A percentile compares a stretch with the other conserved stretches of the same genome.
phyloP scores from a whole-genome alignment of 2,797 vertebrate species.

The Lacerta viridis region DNA sequence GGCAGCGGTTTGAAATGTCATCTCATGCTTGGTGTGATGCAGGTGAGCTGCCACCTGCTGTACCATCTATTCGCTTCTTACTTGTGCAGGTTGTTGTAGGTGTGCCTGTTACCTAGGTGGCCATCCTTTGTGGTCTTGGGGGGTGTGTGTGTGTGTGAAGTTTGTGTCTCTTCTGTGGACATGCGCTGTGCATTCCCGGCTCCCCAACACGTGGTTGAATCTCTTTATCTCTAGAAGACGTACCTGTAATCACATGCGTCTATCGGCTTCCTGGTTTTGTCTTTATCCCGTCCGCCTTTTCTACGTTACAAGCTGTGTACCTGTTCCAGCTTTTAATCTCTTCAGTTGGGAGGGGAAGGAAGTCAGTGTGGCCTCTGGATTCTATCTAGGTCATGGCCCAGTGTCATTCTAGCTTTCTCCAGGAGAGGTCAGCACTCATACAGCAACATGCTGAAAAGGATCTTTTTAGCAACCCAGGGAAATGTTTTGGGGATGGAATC shows the following conservation, averaged over 20 bases:
- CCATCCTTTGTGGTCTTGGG: background rate
- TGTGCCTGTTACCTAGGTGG: background rate
- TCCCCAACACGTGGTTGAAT: background rate
- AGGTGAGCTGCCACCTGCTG: background rate
- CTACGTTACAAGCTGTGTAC: background rate
- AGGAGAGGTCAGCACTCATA: constrained; percentile 15
- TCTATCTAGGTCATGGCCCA: background rate
- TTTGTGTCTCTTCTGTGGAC: too few relatives aligned
- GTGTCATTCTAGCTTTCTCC: background rate
- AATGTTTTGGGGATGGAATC: background rate
- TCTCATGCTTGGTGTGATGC: background rate
- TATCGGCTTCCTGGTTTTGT: background rate
- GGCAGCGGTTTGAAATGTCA: background rate
- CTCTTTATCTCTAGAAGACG: background rate
- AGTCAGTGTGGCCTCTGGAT: too few relatives aligned
- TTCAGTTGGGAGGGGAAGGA: background rate
- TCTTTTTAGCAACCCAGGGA: background rate
- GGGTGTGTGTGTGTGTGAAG: too few relatives aligned
- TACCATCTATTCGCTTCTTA: background rate
- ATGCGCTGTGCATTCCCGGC: too few relatives aligned
- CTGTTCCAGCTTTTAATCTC: background rate
- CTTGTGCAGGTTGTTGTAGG: background rate
- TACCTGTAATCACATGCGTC: background rate
- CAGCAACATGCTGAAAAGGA: background rate
- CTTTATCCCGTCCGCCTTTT: background rate